Evolutionary conservation across 2,888 invertebrate species (phyloP), one percentile per base, ranked within the genome.

Genomic region (Platycheirus rosarum): DNA sequence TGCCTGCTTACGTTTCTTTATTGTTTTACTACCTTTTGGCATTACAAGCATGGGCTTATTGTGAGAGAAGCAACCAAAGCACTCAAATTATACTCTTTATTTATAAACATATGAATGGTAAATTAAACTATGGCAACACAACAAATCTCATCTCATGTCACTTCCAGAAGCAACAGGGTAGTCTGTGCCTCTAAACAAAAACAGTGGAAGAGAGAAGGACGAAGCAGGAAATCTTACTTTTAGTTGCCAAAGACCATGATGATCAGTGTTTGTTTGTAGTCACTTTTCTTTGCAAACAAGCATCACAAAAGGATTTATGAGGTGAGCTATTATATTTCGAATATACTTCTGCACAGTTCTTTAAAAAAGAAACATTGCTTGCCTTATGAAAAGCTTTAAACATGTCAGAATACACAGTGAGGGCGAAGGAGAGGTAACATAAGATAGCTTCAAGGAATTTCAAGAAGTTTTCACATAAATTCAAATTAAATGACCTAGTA

Each of bases 41-140:
- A 76, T 80, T 69, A 70, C 69, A 70, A 80, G 57, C 65, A 80
- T n/a, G n/a, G n/a, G n/a, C n/a, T n/a, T n/a, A n/a, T n/a, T n/a
- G 57, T 51, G 76, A 76, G 62, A 76, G 53, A 46, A n/a, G n/a
- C n/a, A n/a, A n/a, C n/a, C n/a, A n/a, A n/a, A n/a, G n/a, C n/a
- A n/a, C n/a, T n/a, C n/a, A n/a, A n/a, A n/a, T n/a, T n/a, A 37
- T 16, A 2, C 42, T 32, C 26, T 26, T 6, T 37, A 14, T 2
- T 13, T 37, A n/a, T 7, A 13, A 37, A 44, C n/a, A 44, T 18
- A 44, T 37, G 6, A 37, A 37, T 55, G 20, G 46, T 40, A 48
- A 62, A 69, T 35, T 68, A 53, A 68, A 65, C 49, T 63, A 16
- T n/a, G 48, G 48, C 40, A 32, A 63, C 75, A 68, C 49, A 71